Evolutionary conservation across 2,797 vertebrate species (phyloP).

Genomic region (Chlorospingus flavigularis): DNA sequence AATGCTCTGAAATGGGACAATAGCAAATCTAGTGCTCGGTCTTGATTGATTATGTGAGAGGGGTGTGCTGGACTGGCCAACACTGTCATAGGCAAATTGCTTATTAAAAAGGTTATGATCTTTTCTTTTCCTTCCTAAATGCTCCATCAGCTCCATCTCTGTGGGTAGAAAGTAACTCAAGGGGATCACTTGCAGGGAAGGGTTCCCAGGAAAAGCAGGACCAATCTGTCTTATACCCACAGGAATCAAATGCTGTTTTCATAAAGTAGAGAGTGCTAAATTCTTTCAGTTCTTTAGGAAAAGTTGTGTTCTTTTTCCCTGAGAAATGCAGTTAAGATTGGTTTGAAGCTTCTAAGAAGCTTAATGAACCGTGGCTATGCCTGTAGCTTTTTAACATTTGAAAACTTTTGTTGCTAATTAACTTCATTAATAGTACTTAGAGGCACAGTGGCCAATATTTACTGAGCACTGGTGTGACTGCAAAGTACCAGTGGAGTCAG

Average conservation of each 20-base stretch:
- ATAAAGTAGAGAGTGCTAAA: background rate
- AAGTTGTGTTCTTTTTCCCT: background rate
- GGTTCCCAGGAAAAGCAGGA: background rate
- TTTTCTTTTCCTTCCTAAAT: constrained; percentile 7
- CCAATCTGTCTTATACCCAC: background rate
- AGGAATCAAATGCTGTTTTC: background rate
- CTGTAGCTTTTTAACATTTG: constrained; percentile 62
- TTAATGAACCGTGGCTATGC: constrained; percentile 42
- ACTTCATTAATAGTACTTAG: constrained; percentile 65
- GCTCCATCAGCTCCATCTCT: background rate
- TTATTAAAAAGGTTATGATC: constrained; percentile 12
- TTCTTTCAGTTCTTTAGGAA: background rate
- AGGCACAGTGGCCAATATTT: constrained; percentile 60
- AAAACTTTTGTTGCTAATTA: constrained; percentile 72
- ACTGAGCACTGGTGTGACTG: background rate
- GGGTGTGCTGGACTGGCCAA: background rate
- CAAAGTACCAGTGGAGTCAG: constrained; percentile 1
- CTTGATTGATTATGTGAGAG: constrained; percentile 36
- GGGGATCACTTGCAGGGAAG: background rate
- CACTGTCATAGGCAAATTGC: background rate
- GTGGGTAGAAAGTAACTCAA: background rate
- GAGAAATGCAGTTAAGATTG: constrained; percentile 26
- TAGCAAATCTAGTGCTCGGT: background rate
- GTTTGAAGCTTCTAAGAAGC: constrained; percentile 40
- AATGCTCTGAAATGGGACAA: background rate